phyloP scores from a whole-genome alignment of 2,888 invertebrate species.

The Temnothorax unifasciatus region DNA sequence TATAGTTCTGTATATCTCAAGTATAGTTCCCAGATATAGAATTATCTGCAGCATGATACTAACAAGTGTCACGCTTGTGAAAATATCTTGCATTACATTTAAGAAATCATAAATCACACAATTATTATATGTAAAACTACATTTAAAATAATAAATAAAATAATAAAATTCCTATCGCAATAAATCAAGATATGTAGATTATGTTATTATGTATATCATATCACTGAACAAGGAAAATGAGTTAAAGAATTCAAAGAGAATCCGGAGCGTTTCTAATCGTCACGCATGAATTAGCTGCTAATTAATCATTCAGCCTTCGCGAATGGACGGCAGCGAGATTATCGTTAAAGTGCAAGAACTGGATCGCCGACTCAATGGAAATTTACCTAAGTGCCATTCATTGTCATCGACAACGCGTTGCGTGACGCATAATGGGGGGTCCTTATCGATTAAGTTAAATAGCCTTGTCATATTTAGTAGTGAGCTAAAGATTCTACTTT shows the following conservation, averaged over 20 bases:
- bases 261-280: slow-evolving; percentile 5
- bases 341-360: slow-evolving; percentile 25
- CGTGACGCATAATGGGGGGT: slow-evolving; percentile 17
- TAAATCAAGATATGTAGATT: background rate
- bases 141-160: background rate
- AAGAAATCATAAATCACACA: background rate
- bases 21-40: background rate
- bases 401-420: slow-evolving; percentile 21
- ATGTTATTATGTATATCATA: background rate
- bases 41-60: background rate
- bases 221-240: slow-evolving; percentile 1
- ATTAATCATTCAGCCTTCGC: slow-evolving; percentile 32
- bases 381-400: slow-evolving; percentile 7
- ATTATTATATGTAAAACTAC: background rate
- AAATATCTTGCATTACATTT: background rate
- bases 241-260: background rate
- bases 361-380: slow-evolving; percentile 10
- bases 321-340: background rate
- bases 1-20: background rate
- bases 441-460: slow-evolving; percentile 49
- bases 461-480: slow-evolving; percentile 9
- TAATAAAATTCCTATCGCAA: background rate
- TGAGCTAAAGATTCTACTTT: background rate
- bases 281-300: slow-evolving; percentile 27
- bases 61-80: background rate